Evolutionary conservation across 2,888 invertebrate species (phyloP), one percentile per base, ranked within the genome.

Genomic region (Caenorhabditis sinica): DNA sequence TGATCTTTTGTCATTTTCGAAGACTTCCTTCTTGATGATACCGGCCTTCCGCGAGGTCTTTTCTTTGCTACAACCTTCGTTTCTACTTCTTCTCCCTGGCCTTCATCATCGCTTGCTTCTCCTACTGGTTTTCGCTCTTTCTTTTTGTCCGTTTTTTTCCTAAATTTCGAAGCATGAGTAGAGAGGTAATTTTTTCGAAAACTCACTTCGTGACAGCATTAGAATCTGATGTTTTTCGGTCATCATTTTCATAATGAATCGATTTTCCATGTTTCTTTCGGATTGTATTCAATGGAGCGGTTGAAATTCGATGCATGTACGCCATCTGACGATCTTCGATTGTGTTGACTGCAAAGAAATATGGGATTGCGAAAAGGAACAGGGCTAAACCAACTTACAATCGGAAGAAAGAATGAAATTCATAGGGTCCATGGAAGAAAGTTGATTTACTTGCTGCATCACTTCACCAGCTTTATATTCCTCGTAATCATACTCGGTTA

Each of bases 391-490:
- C 25, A 68, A 68, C 77, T 82, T 20, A 85, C 85, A 77, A n/a
- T 77, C 73, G 1, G 61, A 33, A 30, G 73, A 23, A 23, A 40
- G 40, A n/a, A 85, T 43, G 40, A 65, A 83, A 17, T 80, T 60
- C 23, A 83, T n/a, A 3, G 74, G 77, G 60, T 83, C 73, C 2
- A 61, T 28, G 0, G 61, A 49, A 4, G 79, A 65, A 1, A 80
- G 25, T 17, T 73, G 58, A 40, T 71, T 65, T 4, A 83, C 58
- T 17, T 63, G 71, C 15, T 80, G 69, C 3, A 69, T 13, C 11
- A 74, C 83, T 51, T 83, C 75, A 40, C 83, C 83, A n/a, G 43
- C 58, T 51, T 75, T 74, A 53, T 73, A 80, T 28, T 69, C 63
- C 28, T 83, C 65, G 36, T 80, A 83, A 58, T 79, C 71, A 23